phyloP scores from a whole-genome alignment of 1,140 invertebrate genomes.

The Xylocopa sonorina region DNA sequence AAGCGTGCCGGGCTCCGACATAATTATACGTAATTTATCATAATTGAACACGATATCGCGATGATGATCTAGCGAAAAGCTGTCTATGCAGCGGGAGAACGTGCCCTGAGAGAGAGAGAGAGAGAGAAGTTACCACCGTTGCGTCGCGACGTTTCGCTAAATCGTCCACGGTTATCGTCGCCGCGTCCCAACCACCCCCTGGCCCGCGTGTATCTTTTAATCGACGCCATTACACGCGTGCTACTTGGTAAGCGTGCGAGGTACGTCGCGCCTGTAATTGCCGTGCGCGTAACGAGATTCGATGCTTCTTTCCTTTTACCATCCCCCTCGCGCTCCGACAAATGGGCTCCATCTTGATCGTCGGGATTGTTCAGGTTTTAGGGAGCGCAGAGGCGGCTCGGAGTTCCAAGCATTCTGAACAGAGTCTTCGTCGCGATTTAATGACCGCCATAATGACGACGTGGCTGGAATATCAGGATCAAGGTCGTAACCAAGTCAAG shows the following conservation, averaged over 20 bases:
- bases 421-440: too few species aligned
- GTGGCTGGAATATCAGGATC: background rate
- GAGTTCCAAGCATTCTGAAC: background rate
- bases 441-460: too few species aligned
- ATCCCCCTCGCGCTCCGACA: too few species aligned
- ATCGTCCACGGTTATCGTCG: conserved; percentile 18
- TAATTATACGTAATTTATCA: conserved; percentile 51
- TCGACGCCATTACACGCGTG: background rate
- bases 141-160: background rate
- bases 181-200: background rate
- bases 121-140: background rate
- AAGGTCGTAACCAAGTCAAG: background rate
- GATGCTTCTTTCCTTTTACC: conserved; percentile 2
- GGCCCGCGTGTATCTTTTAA: background rate
- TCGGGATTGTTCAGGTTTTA: background rate
- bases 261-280: conserved; percentile 16
- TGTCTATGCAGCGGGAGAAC: conserved; percentile 17
- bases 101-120: background rate
- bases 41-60: conserved; percentile 42
- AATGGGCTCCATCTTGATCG: too few species aligned
- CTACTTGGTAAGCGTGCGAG: too few species aligned
- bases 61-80: conserved; percentile 11
- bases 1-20: conserved; percentile 20
- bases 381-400: too few species aligned
- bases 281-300: conserved; percentile 6